Evolutionary conservation across 1,140 invertebrate genomes (phyloP).

Genomic region (Gryllus bimaculatus): DNA sequence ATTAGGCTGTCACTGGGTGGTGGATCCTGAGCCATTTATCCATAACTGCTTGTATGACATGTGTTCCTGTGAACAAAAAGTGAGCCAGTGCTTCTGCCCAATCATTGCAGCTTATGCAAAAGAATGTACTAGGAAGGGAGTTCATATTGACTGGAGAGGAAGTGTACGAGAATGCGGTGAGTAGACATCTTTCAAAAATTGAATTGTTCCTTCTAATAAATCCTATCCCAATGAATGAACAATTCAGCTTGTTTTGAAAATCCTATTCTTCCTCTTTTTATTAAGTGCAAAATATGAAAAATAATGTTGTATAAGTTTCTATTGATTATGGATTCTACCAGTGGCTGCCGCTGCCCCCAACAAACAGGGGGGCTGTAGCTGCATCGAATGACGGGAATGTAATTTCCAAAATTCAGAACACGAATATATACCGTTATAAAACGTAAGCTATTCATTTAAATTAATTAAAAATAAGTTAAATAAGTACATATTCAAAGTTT

Average conservation of each 20-base stretch:
- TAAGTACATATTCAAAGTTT: no score
- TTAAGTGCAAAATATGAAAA: neutral
- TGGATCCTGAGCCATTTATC: conserved; percentile 68
- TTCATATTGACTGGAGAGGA: conserved; percentile 64
- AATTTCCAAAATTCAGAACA: no score
- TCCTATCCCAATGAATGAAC: conserved; percentile 9
- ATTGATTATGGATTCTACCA: no score
- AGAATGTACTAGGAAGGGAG: conserved; percentile 60
- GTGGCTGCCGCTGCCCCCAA: no score
- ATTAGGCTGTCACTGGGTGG: conserved; percentile 64
- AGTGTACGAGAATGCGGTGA: conserved; percentile 66
- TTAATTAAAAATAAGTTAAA: no score
- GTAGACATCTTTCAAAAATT: conserved; percentile 16
- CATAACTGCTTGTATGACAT: conserved; percentile 78
- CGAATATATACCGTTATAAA: no score
- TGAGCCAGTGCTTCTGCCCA: conserved; percentile 66
- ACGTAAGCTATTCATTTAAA: no score
- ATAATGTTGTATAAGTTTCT: no score
- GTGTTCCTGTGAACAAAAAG: conserved; percentile 58
- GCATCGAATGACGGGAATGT: no score
- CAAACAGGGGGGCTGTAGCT: no score
- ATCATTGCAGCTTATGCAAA: conserved; percentile 68
- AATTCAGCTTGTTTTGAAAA: neutral
- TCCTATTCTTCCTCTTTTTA: neutral
- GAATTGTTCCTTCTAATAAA: conserved; percentile 2